Percentiles rank a stretch among this genome's conserved stretches.
These are phyloP conservation scores for Drosophila leonis DNA, from an alignment of 2,888 invertebrate genomes.

Conservation along the genomic window DNA sequence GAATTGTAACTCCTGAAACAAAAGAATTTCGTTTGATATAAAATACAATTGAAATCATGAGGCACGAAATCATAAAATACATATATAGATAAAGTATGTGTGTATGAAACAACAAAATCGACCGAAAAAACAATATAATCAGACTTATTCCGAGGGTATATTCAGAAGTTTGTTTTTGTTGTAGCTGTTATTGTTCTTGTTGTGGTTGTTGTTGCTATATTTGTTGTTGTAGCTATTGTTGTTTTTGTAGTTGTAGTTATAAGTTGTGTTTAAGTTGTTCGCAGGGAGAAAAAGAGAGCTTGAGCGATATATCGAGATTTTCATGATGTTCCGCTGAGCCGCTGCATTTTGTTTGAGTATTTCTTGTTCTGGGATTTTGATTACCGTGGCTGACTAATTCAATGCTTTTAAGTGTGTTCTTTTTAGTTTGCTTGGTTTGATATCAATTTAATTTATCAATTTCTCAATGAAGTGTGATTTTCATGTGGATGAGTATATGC, in stretches of 20 bases:
- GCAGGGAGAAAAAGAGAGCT: not conserved
- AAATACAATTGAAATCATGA: constrained; percentile 72
- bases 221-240: constrained; percentile 7
- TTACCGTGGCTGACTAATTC: constrained; percentile 21
- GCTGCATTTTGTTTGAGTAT: constrained; percentile 22
- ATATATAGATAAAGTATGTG: constrained; percentile 60
- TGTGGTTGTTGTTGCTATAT: constrained; percentile 27
- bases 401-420: constrained; percentile 48
- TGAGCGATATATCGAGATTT: constrained; percentile 11
- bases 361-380: constrained; percentile 24
- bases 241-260: constrained; percentile 11
- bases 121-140: constrained; percentile 63
- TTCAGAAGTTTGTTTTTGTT: constrained; percentile 36
- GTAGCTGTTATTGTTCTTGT: constrained; percentile 15
- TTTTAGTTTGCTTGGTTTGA: constrained; percentile 43
- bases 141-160: constrained; percentile 55
- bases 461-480: constrained; percentile 69
- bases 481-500: constrained; percentile 73
- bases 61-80: constrained; percentile 65
- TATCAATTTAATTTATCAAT: constrained; percentile 32
- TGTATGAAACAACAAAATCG: constrained; percentile 30
- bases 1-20: constrained; percentile 98
- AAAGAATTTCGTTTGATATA: constrained; percentile 84
- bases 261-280: constrained; percentile 42
- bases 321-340: constrained; percentile 5